Percentiles rank a stretch among this genome's conserved stretches.
These are phyloP conservation scores for Paralichthys olivaceus DNA, from an alignment of 2,113 vertebrate species.

Conservation along the genomic window DNA sequence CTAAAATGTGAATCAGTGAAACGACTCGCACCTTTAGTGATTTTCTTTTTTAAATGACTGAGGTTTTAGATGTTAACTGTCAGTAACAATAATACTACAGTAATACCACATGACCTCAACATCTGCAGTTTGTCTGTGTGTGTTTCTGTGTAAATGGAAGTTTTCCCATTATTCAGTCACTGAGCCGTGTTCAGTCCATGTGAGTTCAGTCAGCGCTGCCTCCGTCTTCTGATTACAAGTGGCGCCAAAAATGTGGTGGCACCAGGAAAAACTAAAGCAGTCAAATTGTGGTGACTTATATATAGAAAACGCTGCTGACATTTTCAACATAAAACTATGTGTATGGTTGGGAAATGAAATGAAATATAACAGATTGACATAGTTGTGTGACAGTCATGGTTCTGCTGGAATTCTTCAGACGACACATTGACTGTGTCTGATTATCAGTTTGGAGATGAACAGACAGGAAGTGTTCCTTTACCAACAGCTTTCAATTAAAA, in stretches of 20 bases:
- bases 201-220: too few species aligned
- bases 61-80: too few species aligned
- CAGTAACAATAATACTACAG: too few species aligned
- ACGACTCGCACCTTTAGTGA: too few species aligned
- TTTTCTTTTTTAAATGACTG: too few species aligned
- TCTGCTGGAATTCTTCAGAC: not conserved
- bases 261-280: slow-evolving; percentile 17
- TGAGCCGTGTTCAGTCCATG: too few species aligned
- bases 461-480: slow-evolving; percentile 28
- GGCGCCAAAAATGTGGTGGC: slow-evolving; percentile 16
- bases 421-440: slow-evolving; percentile 8
- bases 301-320: slow-evolving; percentile 4
- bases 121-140: too few species aligned
- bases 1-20: too few species aligned
- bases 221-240: too few species aligned
- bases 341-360: not conserved
- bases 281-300: slow-evolving; percentile 8
- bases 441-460: slow-evolving; percentile 3
- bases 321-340: not conserved
- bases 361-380: slow-evolving; percentile 5
- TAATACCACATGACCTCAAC: too few species aligned
- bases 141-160: too few species aligned
- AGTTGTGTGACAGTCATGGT: slow-evolving; percentile 16
- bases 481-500: slow-evolving; percentile 39
- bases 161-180: too few species aligned